Evolutionary conservation across 1,140 invertebrate species (phyloP), one percentile per base, ranked within the genome.

Genomic region (Stegodyphus mimosarum): DNA sequence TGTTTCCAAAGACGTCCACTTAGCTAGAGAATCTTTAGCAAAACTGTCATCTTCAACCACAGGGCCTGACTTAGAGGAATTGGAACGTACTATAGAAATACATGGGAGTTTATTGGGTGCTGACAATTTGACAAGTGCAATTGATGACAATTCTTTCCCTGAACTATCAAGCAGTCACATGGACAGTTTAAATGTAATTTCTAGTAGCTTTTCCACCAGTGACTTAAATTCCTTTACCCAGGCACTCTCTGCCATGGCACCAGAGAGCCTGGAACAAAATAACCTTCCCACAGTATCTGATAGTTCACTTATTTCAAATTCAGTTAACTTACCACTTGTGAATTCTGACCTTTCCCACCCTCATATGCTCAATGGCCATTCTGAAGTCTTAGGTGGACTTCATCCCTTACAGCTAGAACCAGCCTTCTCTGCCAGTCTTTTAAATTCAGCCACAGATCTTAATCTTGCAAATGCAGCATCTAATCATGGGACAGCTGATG

Each of bases 11-110:
- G 87, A 88, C 73, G 85, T 89, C 64, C 87, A 86, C 73, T 74
- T 87, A 75, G 74, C 81, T 67, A 87, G 67, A 77, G 88, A 89
- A 93, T 94, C 93, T 86, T 90, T 95, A 87, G 94, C 94, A 89
- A 94, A 94, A 90, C 92, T 94, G 89, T 94, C 93, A 69, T 93
- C 93, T 86, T 92, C 92, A 9, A 92, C 80, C 86, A 92, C 92
- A 13, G 92, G 83, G 92, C 79, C 76, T 48, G 86, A 87, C 51
- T 63, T 87, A 13, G 70, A 78, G 49, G 87, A 87, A 55, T 51
- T 87, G 15, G 70, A 75, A 48, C 85, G 78, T 77, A 64, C 73
- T 11, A 77, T 88, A n/a, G 74, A 86, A 60, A 73, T 86, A 7
- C 83, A 84, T 52, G 75, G 78, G 11, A 51, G 75, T 51, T 78